These are phyloP conservation scores for Cryptophagus acutangulus DNA, from an alignment of 2,888 invertebrate species.

Conservation along the genomic window DNA sequence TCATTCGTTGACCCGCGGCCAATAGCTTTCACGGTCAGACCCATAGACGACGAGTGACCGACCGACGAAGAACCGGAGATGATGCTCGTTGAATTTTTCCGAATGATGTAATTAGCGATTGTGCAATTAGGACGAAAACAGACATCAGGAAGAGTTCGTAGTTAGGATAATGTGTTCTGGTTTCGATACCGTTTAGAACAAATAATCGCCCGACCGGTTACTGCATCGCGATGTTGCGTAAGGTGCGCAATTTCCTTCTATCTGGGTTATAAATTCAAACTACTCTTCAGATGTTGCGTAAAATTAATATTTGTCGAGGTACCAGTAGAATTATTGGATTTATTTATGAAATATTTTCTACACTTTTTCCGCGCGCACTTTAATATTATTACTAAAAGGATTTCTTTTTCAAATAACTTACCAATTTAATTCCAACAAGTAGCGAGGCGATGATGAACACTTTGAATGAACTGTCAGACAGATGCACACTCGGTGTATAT, in stretches of 20 bases:
- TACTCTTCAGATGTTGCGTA: too few species aligned
- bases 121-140: too few species aligned
- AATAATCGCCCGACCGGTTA: constrained; percentile 15
- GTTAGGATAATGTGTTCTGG: constrained; percentile 21
- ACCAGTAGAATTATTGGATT: too few species aligned
- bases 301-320: not conserved
- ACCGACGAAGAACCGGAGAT: constrained; percentile 20
- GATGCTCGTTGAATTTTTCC: too few species aligned
- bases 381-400: not conserved
- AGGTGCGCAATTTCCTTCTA: not conserved
- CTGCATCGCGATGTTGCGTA: constrained; percentile 3
- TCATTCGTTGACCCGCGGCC: constrained; percentile 36
- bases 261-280: constrained; percentile 7
- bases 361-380: not conserved
- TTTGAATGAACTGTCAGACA: constrained; percentile 38
- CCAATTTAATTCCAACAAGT: constrained; percentile 22
- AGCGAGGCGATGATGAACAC: constrained; percentile 35
- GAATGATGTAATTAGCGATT: too few species aligned
- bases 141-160: constrained; percentile 17
- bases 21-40: constrained; percentile 37
- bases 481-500: constrained; percentile 42
- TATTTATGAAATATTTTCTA: too few species aligned
- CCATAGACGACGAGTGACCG: too few species aligned
- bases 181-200: constrained; percentile 22
- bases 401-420: constrained; percentile 8